Evolutionary conservation across 2,797 vertebrate genomes (phyloP), one percentile per base, ranked within the genome.

Genomic region (Halcyon chelicuti): DNA sequence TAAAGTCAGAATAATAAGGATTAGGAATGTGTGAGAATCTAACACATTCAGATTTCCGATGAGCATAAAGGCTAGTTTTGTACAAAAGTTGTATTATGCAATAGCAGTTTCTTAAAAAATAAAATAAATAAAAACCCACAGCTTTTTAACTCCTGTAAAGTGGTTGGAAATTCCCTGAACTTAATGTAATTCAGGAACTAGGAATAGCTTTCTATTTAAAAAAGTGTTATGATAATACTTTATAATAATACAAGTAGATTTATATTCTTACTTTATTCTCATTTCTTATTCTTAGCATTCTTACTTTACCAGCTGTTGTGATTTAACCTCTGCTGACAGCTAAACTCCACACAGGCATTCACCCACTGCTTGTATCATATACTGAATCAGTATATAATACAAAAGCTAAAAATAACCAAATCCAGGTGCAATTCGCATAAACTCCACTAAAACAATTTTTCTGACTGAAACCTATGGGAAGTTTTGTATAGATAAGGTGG

Each of bases 371-470:
- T 52, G 49, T 52, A 52, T 52, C 28, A 52, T 28, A 52, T 17
- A 29, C 26, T 52, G 10, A 79, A 61, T 54, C 18, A 52, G 6
- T n/a, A 35, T 40, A 52, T 21, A 13, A 60, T 55, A 49, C 7
- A 42, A 82, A 63, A 88, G 12, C 14, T 70, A 82, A 82, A 85
- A 85, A 77, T 40, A 78, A 80, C 68, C 17, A 75, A 87, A 88
- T 60, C 7, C 6, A 37, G 25, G 6, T 55, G 10, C 39, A 76
- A 83, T 54, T 88, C 65, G 71, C 6, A 37, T 80, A 52, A 40
- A 77, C 10, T 92, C 19, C 21, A 42, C 10, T 35, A 37, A 28
- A 49, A 62, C 12, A 68, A 63, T 4, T 70, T 82, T 88, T 84
- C 47, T 82, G n/a, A 51, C 26, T 58, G 54, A 81, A 82, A 18